Conservation (phyloP, 2,797 vertebrate species). For the Uromys caudimaculatus region DNA sequence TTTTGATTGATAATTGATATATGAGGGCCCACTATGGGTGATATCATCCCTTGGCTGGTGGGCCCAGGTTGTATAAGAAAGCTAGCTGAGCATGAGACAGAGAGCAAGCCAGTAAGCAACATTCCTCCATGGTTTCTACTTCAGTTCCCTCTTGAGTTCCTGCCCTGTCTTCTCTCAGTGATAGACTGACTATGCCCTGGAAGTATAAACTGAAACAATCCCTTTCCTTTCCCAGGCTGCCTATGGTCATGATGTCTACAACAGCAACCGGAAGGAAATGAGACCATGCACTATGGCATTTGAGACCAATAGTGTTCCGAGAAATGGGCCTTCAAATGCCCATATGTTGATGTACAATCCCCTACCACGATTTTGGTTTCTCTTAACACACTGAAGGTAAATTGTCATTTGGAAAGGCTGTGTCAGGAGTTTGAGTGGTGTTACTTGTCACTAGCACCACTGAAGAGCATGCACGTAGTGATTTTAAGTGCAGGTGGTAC, state of each 20-base stretch:
- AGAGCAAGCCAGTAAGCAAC: neutral
- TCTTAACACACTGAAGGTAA: conserved; percentile 1
- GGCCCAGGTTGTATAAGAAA: neutral
- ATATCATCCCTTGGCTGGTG: neutral
- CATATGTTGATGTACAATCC: neutral
- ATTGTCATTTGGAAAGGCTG: neutral
- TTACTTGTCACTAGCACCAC: neutral
- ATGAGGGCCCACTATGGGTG: neutral
- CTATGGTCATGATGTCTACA: neutral
- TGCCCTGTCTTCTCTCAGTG: neutral
- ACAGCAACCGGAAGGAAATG: neutral
- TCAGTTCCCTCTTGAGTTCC: neutral
- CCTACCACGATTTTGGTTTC: neutral
- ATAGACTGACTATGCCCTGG: neutral
- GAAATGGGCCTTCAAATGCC: conserved; percentile 12
- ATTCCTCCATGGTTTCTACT: neutral
- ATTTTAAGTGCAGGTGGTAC: neutral
- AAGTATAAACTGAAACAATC: neutral
- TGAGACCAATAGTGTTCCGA: neutral
- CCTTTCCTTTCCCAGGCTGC: neutral
- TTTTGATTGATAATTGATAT: neutral
- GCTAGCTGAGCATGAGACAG: neutral
- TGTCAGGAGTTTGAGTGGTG: neutral
- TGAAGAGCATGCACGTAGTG: neutral
- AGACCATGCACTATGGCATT: neutral